Percentiles rank a stretch among this genome's conserved stretches.
Conservation (phyloP, 2,888 invertebrate species). For the Laothoe populi region DNA sequence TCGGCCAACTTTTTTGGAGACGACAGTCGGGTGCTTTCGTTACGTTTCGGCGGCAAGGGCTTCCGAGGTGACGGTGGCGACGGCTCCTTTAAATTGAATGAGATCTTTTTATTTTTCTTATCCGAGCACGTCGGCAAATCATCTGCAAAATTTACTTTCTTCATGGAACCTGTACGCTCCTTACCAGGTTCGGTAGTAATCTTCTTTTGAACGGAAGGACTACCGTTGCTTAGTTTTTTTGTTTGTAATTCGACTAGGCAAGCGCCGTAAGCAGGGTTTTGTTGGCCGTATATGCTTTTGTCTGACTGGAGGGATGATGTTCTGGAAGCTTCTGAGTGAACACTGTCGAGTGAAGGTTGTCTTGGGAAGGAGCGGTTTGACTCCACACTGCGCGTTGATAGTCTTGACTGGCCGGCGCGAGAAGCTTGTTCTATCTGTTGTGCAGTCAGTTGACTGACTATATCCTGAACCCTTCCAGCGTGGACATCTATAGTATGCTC, state of each 20-base stretch:
- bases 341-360: constrained; percentile 84
- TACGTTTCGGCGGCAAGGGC: constrained; percentile 90
- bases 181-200: constrained; percentile 62
- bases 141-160: constrained; percentile 87
- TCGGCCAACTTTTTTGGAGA: constrained; percentile 91
- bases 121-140: constrained; percentile 77
- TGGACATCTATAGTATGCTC: constrained; percentile 74
- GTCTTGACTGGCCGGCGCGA: constrained; percentile 67
- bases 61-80: constrained; percentile 86
- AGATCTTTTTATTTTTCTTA: constrained; percentile 87
- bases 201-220: constrained; percentile 66
- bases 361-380: constrained; percentile 75
- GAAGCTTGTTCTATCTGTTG: constrained; percentile 69
- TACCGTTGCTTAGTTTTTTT: constrained; percentile 74
- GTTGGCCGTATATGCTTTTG: constrained; percentile 66
- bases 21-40: constrained; percentile 89
- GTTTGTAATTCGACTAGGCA: constrained; percentile 85
- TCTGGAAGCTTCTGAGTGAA: constrained; percentile 78
- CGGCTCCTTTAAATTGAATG: constrained; percentile 84
- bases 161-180: constrained; percentile 78
- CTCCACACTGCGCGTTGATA: constrained; percentile 66
- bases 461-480: constrained; percentile 71
- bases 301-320: constrained; percentile 75
- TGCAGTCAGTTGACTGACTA: constrained; percentile 70
- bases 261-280: constrained; percentile 74